Evolutionary conservation across 2,113 vertebrate genomes (phyloP), one percentile per base, ranked within the genome.

Genomic region (Pangasianodon gigas): DNA sequence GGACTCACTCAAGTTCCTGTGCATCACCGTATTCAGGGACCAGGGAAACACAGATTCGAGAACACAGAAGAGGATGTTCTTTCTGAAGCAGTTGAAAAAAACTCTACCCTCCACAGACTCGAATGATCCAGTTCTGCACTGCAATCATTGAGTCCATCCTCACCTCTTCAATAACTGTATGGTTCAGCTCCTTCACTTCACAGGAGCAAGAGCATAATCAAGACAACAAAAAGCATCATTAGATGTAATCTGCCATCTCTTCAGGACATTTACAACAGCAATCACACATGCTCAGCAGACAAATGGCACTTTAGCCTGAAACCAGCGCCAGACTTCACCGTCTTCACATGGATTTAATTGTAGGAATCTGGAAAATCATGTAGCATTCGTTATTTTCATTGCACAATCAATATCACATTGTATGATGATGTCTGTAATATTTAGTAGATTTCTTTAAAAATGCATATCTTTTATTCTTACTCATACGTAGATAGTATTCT

Each of bases 141-240:
- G 37, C 81, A 83, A 83, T 83, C 81, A 58, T 10, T 32, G 54
- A 84, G 82, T 44, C 32, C 54, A 60, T 60, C 24, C 56, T 54
- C 51, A 54, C 6, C 4, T 62, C 13, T 29, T 84, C 24, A 62
- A 14, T 46, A 6, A 62, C 11, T 11, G 37, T 44, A 62, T 29
- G 37, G 56, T 62, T 62, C 9, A 2, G 1, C 4, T 62, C 21
- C 56, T 29, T 84, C 21, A 56, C 2, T 3, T 60, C 24, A 84
- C 56, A 84, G 56, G 56, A 29, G 46, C 6, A 6, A 84, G 82
- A 16, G 58, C 56, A 29, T 84, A 84, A 84, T 84, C 82, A 62
- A 62, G 37, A 29, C 82, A 62, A 60, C 82, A 84, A 62, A 62
- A 84, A 7, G 56, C 56, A 84, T 84, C 82, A 84, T 60, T 84